phyloP scores from a whole-genome alignment of 2,797 vertebrate species.

The Onychomys arenicola region DNA sequence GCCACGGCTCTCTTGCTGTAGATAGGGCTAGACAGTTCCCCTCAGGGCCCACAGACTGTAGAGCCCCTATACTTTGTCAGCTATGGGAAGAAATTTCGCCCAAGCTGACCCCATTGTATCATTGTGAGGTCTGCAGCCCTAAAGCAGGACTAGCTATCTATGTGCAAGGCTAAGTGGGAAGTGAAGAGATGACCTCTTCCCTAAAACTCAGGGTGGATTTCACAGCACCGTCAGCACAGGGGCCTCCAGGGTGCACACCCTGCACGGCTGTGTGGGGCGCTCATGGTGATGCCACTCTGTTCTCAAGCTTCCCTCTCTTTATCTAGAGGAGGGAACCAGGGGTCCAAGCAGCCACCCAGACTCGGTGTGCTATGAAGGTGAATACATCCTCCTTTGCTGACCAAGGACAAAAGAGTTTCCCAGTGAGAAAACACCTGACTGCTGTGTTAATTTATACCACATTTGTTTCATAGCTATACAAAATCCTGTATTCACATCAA shows the following conservation, averaged over 20 bases:
- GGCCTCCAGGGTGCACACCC: no score
- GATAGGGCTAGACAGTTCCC: neutral
- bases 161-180: neutral
- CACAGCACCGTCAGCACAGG: no score
- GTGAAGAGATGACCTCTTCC: neutral
- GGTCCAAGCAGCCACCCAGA: fast-evolving
- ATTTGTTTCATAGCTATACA: neutral
- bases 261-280: neutral
- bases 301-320: neutral
- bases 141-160: fast-evolving
- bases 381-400: neutral
- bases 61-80: fast-evolving
- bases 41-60: neutral
- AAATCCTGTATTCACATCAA: no score
- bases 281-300: fast-evolving
- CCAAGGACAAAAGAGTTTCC: neutral
- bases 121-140: fast-evolving
- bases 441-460: neutral
- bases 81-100: neutral
- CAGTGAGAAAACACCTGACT: neutral
- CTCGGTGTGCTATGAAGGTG: fast-evolving
- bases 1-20: neutral
- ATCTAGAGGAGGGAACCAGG: neutral
- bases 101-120: no score
- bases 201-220: neutral